These are phyloP conservation scores for Syngnathoides biaculeatus DNA, from an alignment of 2,113 vertebrate genomes.

Conservation along the genomic window DNA sequence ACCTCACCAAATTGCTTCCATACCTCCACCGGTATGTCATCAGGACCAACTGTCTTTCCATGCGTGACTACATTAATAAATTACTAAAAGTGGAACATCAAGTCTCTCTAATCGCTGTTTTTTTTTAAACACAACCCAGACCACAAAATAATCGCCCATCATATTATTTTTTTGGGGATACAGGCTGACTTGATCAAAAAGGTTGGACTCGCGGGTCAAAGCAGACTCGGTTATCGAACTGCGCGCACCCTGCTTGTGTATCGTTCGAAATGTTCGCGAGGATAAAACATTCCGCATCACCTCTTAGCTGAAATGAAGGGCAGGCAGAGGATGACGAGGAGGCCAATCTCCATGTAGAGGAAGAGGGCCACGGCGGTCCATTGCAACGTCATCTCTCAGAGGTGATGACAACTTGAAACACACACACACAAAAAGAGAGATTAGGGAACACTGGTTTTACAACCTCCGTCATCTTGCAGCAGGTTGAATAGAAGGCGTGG, in stretches of 20 bases:
- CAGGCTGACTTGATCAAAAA: too few species aligned
- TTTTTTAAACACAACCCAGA: background rate
- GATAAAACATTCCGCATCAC: constrained; percentile 48
- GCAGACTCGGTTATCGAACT: too few species aligned
- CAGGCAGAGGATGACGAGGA: constrained; percentile 84
- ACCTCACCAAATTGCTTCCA: too few species aligned
- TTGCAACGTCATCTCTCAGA: constrained; percentile 81
- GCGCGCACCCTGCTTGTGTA: too few species aligned
- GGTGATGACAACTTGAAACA: background rate
- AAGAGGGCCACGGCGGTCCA: constrained; percentile 86
- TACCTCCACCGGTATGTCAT: too few species aligned
- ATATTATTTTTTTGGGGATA: background rate
- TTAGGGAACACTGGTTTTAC: background rate
- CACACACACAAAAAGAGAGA: too few species aligned
- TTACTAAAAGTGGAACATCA: too few species aligned
- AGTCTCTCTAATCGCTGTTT: too few species aligned
- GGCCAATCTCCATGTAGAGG: constrained; percentile 82
- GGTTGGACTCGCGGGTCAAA: too few species aligned
- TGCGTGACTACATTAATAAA: too few species aligned
- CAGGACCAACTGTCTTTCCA: too few species aligned
- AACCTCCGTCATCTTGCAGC: background rate
- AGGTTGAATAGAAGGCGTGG: background rate
- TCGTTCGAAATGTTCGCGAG: too few species aligned
- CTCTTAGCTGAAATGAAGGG: constrained; percentile 88
- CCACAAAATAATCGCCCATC: background rate